Evolutionary conservation across 2,113 vertebrate species (phyloP), one percentile per base, ranked within the genome.

Genomic region (Stercorarius parasiticus): DNA sequence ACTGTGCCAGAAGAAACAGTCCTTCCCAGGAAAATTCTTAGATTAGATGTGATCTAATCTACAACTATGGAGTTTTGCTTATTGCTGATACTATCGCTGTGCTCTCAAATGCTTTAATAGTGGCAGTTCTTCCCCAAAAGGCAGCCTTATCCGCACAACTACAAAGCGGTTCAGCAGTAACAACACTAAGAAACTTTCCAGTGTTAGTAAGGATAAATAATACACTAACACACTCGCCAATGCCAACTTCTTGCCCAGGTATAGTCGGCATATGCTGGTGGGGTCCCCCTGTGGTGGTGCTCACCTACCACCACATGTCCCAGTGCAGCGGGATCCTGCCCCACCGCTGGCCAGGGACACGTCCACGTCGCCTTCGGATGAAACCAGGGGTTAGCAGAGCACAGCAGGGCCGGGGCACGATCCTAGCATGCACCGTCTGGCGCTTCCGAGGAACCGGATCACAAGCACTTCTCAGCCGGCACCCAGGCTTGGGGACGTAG

Each of bases 281-380:
- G 53, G 26, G 21, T 70, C 30, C 30, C 19, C 21, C 9, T 0
- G 0, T 12, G 32, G 47, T 1, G 0, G 42, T 1, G 2, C 34
- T 59, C 9, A 10, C 43, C 21, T 26, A 34, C 17, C 9, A 16
- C 42, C 0, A 1, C 18, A 5, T 11, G 29, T 47, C 43, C n/a
- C 62, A 11, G 11, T 2, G 15, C 47, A 82, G 66, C 20, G 20
- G 19, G 58, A 90, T 69, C 16, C 34, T 27, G 23, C 23, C 64
- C 34, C 23, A 29, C 4, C 0, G 0, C 49, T 4, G 6, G 53
- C 18, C 53, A 61, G 34, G 27, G 59, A 56, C 58, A 91, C 1
- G 0, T 55, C 43, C 58, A 25, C 0, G 0, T 13, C 25, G 3
- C 58, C 34, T 50, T 1, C 1, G 3, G 40, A 70, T 36, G 69